Conservation (phyloP, 1,140 invertebrate species). For the Hylaeus anthracinus region DNA sequence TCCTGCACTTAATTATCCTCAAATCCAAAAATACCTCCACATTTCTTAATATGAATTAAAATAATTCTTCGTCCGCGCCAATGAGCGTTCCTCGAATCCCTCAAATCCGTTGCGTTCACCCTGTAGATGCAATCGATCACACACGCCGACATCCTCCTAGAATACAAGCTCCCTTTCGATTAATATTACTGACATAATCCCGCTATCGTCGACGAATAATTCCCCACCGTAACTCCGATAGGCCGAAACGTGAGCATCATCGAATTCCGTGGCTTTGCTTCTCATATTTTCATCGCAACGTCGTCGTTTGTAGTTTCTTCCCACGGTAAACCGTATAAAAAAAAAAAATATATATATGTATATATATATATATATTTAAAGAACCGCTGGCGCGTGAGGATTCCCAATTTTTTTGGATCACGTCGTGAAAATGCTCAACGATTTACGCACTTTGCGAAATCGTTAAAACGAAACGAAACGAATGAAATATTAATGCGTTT, state of each 20-base stretch:
- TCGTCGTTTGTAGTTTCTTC: constrained; percentile 8
- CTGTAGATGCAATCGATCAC: too few species aligned
- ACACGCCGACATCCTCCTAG: too few species aligned
- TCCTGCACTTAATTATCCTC: too few species aligned
- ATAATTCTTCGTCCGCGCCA: too few species aligned
- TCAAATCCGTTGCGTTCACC: too few species aligned
- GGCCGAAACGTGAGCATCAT: constrained; percentile 19
- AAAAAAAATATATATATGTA: background rate
- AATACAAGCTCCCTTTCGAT: background rate
- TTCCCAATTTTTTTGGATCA: constrained; percentile 19
- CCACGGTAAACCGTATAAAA: too few species aligned
- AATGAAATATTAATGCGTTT: background rate
- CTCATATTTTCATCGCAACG: constrained; percentile 1
- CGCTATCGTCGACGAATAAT: background rate
- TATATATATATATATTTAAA: too few species aligned
- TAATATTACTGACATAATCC: background rate
- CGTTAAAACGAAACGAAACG: too few species aligned
- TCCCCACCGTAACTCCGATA: background rate
- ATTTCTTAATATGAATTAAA: too few species aligned
- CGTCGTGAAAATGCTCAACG: background rate
- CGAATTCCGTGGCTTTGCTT: constrained; percentile 10
- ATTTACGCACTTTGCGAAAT: background rate
- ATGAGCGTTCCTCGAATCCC: too few species aligned
- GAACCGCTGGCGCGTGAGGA: constrained; percentile 10
- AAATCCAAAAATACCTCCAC: too few species aligned